Evolutionary conservation across 2,888 invertebrate genomes (phyloP), one percentile per base, ranked within the genome.

Genomic region (Cylindroiulus punctatus): DNA sequence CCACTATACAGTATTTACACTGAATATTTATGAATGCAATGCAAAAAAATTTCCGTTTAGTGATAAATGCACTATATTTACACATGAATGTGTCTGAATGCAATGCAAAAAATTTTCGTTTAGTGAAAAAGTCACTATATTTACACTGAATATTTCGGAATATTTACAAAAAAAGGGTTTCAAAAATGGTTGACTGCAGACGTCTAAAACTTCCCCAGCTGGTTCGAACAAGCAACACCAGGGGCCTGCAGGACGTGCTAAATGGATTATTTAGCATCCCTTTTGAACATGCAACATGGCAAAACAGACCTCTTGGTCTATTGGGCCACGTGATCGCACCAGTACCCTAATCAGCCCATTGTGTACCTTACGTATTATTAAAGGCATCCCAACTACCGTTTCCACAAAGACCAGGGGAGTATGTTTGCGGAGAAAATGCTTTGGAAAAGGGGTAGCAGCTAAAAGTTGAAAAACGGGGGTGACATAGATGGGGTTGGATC

Each of bases 341-440:
- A 65, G 65, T 65, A 19, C 65, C 65, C 65, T 65, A 65, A 65
- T 65, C 65, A 65, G 65, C 65, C 65, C 65, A 65, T 65, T 65
- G 65, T 65, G 65, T 65, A n/a, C 65, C 19, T 22, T 65, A 26
- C 65, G 65, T 65, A 26, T 65, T 65, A 65, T 65, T 65, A 65
- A 65, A 65, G 26, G 65, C 65, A 26, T 65, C 65, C 26, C 26
- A 65, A 65, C 26, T 22, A 26, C 26, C 26, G 65, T 65, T 65
- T 65, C 65, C n/a, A 65, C 65, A 65, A 65, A 65, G 26, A 26
- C 26, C 26, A 26, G 26, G 65, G 57, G n/a, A 7, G 57, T 7
- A 65, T 65, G 26, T 65, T 65, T 65, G 19, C 26, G 22, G 26
- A 65, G 65, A 26, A 65, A 22, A 22, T n/a, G n/a, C n/a, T n/a